phyloP scores from a whole-genome alignment of 30 jellyfish, hydroid and myxozoan species.

The Rhopilema esculentum region DNA sequence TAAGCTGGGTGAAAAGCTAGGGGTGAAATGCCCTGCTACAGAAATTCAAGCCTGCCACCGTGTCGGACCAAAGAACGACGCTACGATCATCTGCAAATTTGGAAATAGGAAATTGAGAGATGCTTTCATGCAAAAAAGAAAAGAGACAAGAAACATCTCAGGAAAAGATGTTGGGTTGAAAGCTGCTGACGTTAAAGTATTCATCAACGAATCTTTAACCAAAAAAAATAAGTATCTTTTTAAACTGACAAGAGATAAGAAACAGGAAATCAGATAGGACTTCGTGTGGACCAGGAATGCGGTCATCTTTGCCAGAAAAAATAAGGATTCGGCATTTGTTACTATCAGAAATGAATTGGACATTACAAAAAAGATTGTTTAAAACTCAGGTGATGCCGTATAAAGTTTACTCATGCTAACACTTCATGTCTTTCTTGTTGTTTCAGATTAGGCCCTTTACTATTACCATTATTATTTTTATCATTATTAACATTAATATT shows the following conservation, averaged over 20 bases:
- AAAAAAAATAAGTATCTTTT: not conserved
- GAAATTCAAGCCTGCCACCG: slow-evolving; percentile 35
- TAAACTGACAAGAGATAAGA: not conserved
- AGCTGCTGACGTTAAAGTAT: not conserved
- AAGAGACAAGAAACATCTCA: slow-evolving; percentile 12
- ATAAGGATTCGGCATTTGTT: not conserved
- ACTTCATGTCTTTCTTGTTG: too few relatives aligned
- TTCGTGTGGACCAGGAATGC: slow-evolving; percentile 1
- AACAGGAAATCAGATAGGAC: not conserved
- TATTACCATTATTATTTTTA: too few relatives aligned
- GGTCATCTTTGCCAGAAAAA: not conserved
- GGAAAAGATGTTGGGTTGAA: not conserved
- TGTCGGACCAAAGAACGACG: slow-evolving; percentile 9
- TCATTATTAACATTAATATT: too few relatives aligned
- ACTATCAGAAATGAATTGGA: not conserved
- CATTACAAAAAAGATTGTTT: not conserved
- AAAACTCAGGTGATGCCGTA: not conserved
- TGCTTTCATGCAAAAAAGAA: slow-evolving; percentile 10
- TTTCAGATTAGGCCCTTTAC: too few relatives aligned
- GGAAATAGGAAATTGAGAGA: slow-evolving; percentile 4
- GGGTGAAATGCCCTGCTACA: slow-evolving; percentile 14
- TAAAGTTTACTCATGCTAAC: too few relatives aligned
- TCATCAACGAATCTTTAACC: slow-evolving; percentile 7
- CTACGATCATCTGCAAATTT: slow-evolving; percentile 39
- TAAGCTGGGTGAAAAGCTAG: slow-evolving; percentile 17